phyloP scores from a whole-genome alignment of 2,113 vertebrate genomes.

The Dicerorhinus sumatrensis region DNA sequence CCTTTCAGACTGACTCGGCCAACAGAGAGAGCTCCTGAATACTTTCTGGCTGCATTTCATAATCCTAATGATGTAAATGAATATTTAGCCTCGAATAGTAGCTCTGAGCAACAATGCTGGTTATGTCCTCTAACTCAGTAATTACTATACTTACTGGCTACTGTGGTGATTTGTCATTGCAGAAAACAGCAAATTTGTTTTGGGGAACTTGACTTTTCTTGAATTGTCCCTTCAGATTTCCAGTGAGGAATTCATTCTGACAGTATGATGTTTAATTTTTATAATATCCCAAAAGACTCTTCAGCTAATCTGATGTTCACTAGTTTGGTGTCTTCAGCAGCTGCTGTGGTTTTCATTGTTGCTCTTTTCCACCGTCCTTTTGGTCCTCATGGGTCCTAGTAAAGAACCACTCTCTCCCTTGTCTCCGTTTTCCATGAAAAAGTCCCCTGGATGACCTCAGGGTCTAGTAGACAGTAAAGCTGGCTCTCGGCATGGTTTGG shows the following conservation, averaged over 20 bases:
- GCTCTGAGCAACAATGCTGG: slow-evolving; percentile 27
- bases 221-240: slow-evolving; percentile 40
- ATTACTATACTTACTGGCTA: not conserved
- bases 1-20: not conserved
- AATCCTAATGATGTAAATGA: slow-evolving; percentile 56
- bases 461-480: not conserved
- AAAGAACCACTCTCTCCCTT: not conserved
- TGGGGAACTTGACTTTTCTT: not conserved
- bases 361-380: not conserved
- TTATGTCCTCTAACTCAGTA: slow-evolving; percentile 38
- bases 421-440: slow-evolving; percentile 37
- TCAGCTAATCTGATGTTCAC: not conserved
- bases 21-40: not conserved
- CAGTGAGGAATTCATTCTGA: not conserved
- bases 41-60: slow-evolving; percentile 53
- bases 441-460: not conserved
- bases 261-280: not conserved
- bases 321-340: not conserved
- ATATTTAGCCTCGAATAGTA: slow-evolving; percentile 14
- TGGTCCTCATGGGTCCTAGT: not conserved
- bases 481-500: not conserved
- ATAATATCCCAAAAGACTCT: not conserved
- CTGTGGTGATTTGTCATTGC: not conserved
- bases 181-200: slow-evolving; percentile 43
- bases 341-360: not conserved